Conservation (phyloP, 1,140 invertebrate species). For the Physella acuta region DNA sequence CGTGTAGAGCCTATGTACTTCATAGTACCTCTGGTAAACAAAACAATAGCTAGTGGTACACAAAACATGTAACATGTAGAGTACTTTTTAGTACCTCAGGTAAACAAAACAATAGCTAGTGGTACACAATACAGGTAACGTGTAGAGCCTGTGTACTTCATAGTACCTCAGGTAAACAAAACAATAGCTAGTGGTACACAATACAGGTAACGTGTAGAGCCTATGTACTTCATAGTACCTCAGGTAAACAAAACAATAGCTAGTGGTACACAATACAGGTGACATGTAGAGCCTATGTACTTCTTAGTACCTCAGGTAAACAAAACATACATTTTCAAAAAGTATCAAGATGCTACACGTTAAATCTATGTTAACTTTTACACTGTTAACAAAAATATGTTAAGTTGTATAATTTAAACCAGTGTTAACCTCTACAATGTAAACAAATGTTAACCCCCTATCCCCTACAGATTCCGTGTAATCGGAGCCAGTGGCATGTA, state of each 20-base stretch:
- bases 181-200: not conserved
- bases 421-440: not conserved
- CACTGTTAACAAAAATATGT: not conserved
- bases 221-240: conserved; percentile 63
- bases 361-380: not conserved
- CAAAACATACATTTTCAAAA: not conserved
- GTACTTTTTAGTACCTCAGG: conserved; percentile 63
- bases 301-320: not conserved
- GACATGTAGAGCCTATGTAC: conserved; percentile 7
- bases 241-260: conserved; percentile 38
- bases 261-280: conserved; percentile 56
- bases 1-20: not conserved
- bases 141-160: not conserved
- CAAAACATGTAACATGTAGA: not conserved
- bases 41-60: not conserved
- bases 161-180: too few species aligned
- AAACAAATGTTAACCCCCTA: not conserved
- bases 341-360: not conserved
- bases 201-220: not conserved
- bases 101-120: not conserved
- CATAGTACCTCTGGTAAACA: not conserved
- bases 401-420: not conserved
- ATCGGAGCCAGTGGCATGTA: conserved; percentile 41
- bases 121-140: not conserved
- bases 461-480: conserved; percentile 44